These are phyloP conservation scores for Patiria pectinifera DNA, from an alignment of 53 echinoderm and acorn worm species.

Conservation along the genomic window DNA sequence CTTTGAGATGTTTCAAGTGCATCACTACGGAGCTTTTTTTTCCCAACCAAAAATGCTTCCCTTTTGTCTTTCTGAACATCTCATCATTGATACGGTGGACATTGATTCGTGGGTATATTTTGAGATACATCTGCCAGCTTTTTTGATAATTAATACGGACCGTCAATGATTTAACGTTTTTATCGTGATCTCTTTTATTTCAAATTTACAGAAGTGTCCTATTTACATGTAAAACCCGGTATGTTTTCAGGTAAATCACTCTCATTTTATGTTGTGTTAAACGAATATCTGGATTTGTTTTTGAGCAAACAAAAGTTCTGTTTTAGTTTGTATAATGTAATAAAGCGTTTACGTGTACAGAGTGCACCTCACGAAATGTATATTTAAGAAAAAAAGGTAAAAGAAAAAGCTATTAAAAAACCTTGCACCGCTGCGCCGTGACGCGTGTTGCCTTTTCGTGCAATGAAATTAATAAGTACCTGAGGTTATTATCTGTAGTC, in stretches of 20 bases:
- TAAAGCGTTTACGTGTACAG: background rate
- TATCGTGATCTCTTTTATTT: too few species aligned
- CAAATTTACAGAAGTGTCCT: too few species aligned
- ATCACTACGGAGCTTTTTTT: background rate
- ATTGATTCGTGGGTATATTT: background rate
- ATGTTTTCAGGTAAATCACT: background rate
- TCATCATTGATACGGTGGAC: background rate
- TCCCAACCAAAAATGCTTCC: background rate
- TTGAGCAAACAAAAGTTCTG: background rate
- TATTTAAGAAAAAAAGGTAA: background rate
- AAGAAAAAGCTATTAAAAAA: too few species aligned
- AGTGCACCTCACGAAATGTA: background rate
- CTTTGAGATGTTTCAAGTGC: background rate
- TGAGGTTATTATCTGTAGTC: slow-evolving; percentile 43
- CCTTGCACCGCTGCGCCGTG: background rate
- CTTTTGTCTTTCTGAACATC: background rate
- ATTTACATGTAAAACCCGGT: too few species aligned
- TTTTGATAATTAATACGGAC: too few species aligned
- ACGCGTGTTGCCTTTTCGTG: slow-evolving; percentile 44
- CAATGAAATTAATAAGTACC: slow-evolving; percentile 62
- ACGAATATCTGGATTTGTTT: background rate
- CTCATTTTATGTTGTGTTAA: background rate
- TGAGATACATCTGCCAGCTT: background rate
- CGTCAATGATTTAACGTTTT: too few species aligned
- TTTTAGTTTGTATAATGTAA: background rate